Base-by-base conservation (phyloP, 2,113 vertebrate genomes). In the Triplophysa rosa region DNA sequence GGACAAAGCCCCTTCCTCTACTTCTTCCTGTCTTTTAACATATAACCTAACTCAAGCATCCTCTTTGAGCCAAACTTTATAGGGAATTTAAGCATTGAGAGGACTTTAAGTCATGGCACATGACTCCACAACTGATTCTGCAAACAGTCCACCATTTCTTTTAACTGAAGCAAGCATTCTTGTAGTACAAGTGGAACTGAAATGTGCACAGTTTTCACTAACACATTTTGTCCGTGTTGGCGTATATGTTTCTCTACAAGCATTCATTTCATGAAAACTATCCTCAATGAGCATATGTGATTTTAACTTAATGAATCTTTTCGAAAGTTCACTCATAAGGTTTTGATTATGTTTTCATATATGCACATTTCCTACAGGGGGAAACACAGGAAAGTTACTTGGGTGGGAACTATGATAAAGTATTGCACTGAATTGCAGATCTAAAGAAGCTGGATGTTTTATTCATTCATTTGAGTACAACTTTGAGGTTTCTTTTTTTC, bases 1-100 rank as follows among this genome's bases (percentile, higher is more conserved):
- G 71, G 59, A 75, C 71, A 67, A 74, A 58, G 64, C 26, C 67
- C 52, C 64, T 68, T 68, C 72, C 64, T 40, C 9, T 52, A 21
- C 23, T 12, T 29, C 21, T 58, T 59, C 21, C 66, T 58, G 17
- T 14, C 52, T 58, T 54, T 70, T 56, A 56, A 37, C 19, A 58
- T 58, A 17, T 24, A 67, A 14, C 12, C 52, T 58, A 58, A 40
- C 37, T 37, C 58, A 49, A 37, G 9, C 17, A n/a, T 78, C 8
- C 68, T 37, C 49, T 8, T 71, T 37, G 56, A 49, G 33, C 5
- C 24, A 37, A 16, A n/a, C 17, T 37, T 70, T 19, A 58, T 8
- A 58, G 49, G 11, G 37, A 58, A 21, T 21, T 19, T n/a, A 56
- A 70, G 67, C 47, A 77, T 58, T 42, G 29, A 58, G 58, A 1